Conservation (phyloP, 2,797 vertebrate genomes). For the Sebastes kiyomatsui region DNA sequence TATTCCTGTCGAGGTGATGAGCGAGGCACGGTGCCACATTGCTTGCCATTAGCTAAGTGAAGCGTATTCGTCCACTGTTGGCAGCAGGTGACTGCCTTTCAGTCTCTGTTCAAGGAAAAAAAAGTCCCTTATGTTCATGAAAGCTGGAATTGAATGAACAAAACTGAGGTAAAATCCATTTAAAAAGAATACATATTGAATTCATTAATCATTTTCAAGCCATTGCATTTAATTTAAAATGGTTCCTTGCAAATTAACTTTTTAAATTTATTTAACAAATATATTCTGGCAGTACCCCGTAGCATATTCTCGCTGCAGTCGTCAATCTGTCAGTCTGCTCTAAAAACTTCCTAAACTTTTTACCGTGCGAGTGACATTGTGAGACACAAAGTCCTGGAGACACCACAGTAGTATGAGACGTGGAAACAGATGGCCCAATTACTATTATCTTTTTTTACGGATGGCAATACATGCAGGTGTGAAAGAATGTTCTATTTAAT, state of each 20-base stretch:
- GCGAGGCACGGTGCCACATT: constrained; percentile 12
- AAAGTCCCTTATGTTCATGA: neutral
- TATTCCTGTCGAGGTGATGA: constrained; percentile 12
- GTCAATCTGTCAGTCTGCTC: neutral
- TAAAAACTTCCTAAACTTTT: neutral
- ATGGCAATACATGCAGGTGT: neutral
- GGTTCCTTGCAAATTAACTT: constrained; percentile 1
- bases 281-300: neutral
- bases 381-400: neutral
- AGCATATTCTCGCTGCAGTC: neutral
- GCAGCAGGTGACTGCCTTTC: neutral
- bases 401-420: neutral
- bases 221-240: neutral
- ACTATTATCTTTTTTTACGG: neutral
- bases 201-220: neutral
- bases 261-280: neutral
- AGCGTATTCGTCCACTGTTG: neutral
- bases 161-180: neutral
- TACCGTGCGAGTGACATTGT: neutral
- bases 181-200: neutral
- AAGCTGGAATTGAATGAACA: constrained; percentile 2
- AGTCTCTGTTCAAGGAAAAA: neutral
- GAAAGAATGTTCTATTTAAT: neutral
- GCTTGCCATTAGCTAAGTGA: neutral
- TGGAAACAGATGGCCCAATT: neutral